These are phyloP conservation scores for Catotricha subobsoleta DNA, from an alignment of 2,888 invertebrate species.

Conservation along the genomic window DNA sequence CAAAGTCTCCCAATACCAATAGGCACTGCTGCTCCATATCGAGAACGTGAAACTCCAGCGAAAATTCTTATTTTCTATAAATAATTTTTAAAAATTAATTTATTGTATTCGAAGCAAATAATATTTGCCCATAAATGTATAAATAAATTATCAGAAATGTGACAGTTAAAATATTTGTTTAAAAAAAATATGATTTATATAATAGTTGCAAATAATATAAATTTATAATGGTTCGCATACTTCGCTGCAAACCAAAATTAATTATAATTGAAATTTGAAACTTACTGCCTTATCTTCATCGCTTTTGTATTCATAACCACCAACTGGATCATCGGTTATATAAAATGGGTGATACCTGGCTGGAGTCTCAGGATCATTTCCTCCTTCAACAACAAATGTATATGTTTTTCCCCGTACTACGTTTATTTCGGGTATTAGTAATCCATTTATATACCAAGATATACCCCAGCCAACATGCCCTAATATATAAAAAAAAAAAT, in stretches of 20 bases:
- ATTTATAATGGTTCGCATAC: not conserved
- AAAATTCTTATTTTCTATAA: constrained; percentile 56
- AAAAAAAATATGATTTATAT: not conserved
- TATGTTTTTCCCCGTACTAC: constrained; percentile 74
- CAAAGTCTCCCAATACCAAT: constrained; percentile 70
- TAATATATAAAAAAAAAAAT: constrained; percentile 24
- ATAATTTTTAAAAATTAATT: constrained; percentile 11
- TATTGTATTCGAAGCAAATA: too few relatives aligned
- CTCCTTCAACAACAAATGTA: constrained; percentile 77
- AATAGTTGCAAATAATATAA: not conserved
- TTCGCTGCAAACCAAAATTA: not conserved
- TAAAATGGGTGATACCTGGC: constrained; percentile 85
- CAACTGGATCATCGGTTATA: constrained; percentile 82
- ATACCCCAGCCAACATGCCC: constrained; percentile 90
- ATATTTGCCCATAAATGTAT: too few relatives aligned
- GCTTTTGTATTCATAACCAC: constrained; percentile 71
- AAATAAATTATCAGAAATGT: too few relatives aligned
- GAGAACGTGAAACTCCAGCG: constrained; percentile 56
- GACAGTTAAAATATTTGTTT: too few relatives aligned
- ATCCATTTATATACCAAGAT: constrained; percentile 86
- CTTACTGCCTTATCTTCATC: constrained; percentile 61
- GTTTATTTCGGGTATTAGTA: constrained; percentile 78
- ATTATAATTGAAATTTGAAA: constrained; percentile 1
- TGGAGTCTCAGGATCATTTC: constrained; percentile 54
- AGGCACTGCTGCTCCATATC: constrained; percentile 49